A percentile compares a stretch with the other conserved stretches of the same genome.
phyloP scores from a whole-genome alignment of 2,113 vertebrate species.

The Hemicordylus capensis region DNA sequence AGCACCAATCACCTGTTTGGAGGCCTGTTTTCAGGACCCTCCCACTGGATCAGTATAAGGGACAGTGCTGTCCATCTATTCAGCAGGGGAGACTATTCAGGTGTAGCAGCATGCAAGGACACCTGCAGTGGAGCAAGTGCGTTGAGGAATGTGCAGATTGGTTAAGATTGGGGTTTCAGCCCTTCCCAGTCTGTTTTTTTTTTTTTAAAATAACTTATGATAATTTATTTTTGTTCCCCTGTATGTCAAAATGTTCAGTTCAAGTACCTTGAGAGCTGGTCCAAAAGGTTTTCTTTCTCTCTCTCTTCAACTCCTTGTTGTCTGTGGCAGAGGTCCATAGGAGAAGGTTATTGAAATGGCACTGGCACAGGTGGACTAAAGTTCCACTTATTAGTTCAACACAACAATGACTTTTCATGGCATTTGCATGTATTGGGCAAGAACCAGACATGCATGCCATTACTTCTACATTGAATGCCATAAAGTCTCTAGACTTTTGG shows the following conservation, averaged over 20 bases:
- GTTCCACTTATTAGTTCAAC: slow-evolving; percentile 19
- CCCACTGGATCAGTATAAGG: neutral
- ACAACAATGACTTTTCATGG: neutral
- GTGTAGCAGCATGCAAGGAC: neutral
- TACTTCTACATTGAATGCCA: slow-evolving; percentile 4
- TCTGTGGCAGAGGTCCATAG: slow-evolving; percentile 59
- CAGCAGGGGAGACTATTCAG: neutral
- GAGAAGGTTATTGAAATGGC: slow-evolving; percentile 43
- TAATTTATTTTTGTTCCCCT: neutral
- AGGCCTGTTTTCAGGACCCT: neutral
- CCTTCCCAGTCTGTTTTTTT: neutral
- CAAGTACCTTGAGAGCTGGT: slow-evolving; percentile 67
- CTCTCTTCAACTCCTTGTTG: slow-evolving; percentile 67
- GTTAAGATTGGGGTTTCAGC: neutral
- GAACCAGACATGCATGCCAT: neutral
- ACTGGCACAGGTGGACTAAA: neutral
- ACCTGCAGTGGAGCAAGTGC: neutral
- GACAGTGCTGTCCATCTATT: neutral
- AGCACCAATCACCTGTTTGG: neutral
- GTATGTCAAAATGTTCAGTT: neutral
- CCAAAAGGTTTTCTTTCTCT: slow-evolving; percentile 58
- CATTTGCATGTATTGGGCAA: neutral
- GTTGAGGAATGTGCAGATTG: neutral
- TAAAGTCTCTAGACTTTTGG: neutral
- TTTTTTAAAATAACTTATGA: neutral